Evolutionary conservation across 64 coral and sea anemone species (phyloP).

Genomic region (Montipora capricornis): DNA sequence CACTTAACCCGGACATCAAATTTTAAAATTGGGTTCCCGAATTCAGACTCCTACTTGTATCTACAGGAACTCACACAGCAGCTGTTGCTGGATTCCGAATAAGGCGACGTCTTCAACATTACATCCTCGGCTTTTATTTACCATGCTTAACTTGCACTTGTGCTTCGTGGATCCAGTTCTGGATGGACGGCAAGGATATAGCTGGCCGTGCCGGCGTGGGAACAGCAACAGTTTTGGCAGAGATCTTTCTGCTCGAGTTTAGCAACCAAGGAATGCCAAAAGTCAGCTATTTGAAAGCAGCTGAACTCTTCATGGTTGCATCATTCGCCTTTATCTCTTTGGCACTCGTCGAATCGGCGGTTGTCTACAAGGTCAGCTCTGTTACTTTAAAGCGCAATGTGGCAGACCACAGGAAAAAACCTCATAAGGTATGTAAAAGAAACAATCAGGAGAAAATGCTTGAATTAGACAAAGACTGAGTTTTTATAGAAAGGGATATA

Average conservation of each 20-base stretch:
- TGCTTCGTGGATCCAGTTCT: too few relatives aligned
- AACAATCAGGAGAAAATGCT: too few relatives aligned
- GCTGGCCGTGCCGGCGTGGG: slow-evolving; percentile 46
- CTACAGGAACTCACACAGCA: too few relatives aligned
- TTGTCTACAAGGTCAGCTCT: slow-evolving; percentile 41
- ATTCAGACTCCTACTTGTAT: neutral
- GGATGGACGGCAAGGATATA: slow-evolving; percentile 53
- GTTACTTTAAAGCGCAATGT: neutral
- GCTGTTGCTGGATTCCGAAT: too few relatives aligned
- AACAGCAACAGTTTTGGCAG: slow-evolving; percentile 47
- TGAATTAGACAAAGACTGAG: too few relatives aligned
- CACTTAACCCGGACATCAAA: too few relatives aligned
- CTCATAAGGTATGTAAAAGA: too few relatives aligned
- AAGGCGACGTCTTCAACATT: too few relatives aligned
- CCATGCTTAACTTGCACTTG: too few relatives aligned
- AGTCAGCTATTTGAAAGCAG: slow-evolving; percentile 66
- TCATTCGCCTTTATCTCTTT: slow-evolving; percentile 55
- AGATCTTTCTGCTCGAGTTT: slow-evolving; percentile 46
- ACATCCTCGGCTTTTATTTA: too few relatives aligned
- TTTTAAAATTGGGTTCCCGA: neutral
- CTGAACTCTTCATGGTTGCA: slow-evolving; percentile 57
- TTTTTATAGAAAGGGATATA: too few relatives aligned
- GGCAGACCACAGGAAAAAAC: neutral
- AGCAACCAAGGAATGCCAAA: slow-evolving; percentile 52
- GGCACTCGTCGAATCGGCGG: slow-evolving; percentile 44